Base-by-base conservation (phyloP, 2,888 invertebrate genomes). In the Chrysina gloriosa region DNA sequence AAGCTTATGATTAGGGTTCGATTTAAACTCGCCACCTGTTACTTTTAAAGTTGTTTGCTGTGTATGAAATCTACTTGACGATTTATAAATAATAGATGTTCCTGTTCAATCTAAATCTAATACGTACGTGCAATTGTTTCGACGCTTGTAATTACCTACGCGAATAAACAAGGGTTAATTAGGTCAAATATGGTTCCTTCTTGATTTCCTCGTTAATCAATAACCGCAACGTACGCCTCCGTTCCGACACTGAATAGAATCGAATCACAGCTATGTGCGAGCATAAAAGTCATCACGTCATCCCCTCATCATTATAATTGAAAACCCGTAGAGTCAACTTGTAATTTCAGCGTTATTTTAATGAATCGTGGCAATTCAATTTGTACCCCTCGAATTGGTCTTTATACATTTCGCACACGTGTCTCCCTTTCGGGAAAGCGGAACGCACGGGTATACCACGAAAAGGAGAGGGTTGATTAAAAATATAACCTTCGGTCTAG, bases 311-410 rank as follows among this genome's bases (percentile, higher is more conserved):
- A 61, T 25, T 42, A 42, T 61, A 61, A 61, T 61, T 61, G 58
- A 61, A 61, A 45, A 61, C 9, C 58, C 27, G 27, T 25, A 61
- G 58, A 42, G 27, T 21, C 58, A 42, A 31, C 42, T 61, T 61
- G 58, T 45, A 42, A 61, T 61, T 61, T 61, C 58, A 61, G 58
- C 58, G 42, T 27, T 61, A 61, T 61, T 61, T 45, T 61, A 61
- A 61, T 61, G 58, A 61, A 61, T 61, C 42, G 16, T 27, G 42
- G 25, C 58, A 61, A 61, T 61, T 42, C 58, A 61, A 61, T 61
- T 61, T 56, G 36, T 56, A 56, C 14, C 39, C n/a, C 36, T 21
- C 25, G 16, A 61, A 61, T 61, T 45, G 42, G 29, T 25, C 58
- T 61, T 42, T 61, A 25, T 27, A 42, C 27, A 42, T 42, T 61